phyloP scores from a whole-genome alignment of 2,888 invertebrate species.

The Caenorhabditis panamensis region DNA sequence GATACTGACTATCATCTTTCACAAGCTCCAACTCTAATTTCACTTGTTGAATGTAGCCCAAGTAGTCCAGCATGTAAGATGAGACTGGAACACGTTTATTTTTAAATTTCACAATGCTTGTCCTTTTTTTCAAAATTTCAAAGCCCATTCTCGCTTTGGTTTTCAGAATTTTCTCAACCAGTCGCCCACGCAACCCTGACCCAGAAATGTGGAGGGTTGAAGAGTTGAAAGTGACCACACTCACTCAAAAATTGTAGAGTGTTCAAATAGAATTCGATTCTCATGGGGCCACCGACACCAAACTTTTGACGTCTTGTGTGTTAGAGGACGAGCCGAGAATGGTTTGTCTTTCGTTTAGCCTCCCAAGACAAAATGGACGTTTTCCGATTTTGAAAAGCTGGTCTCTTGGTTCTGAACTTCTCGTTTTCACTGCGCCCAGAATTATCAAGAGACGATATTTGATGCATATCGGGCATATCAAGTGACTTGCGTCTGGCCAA shows the following conservation, averaged over 20 bases:
- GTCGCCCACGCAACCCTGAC: no score
- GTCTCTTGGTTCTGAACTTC: not conserved
- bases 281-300: conserved; percentile 48
- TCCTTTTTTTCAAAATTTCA: not conserved
- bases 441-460: conserved; percentile 26
- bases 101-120: not conserved
- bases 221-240: conserved; percentile 3
- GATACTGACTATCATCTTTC: not conserved
- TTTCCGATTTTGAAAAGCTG: conserved; percentile 14
- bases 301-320: conserved; percentile 43
- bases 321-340: conserved; percentile 23
- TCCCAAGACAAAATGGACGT: conserved; percentile 42
- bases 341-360: conserved; percentile 34
- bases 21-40: no score
- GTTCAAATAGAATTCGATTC: conserved; percentile 49
- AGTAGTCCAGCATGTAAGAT: no score
- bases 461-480: conserved; percentile 24
- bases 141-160: not conserved
- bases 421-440: not conserved
- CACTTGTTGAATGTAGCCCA: no score
- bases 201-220: not conserved
- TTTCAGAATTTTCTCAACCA: no score
- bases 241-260: conserved; percentile 19
- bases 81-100: no score
- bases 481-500: conserved; percentile 11